A percentile compares a stretch with the other conserved stretches of the same genome.
Conservation (phyloP, 2,797 vertebrate genomes). For the Argya squamiceps region DNA sequence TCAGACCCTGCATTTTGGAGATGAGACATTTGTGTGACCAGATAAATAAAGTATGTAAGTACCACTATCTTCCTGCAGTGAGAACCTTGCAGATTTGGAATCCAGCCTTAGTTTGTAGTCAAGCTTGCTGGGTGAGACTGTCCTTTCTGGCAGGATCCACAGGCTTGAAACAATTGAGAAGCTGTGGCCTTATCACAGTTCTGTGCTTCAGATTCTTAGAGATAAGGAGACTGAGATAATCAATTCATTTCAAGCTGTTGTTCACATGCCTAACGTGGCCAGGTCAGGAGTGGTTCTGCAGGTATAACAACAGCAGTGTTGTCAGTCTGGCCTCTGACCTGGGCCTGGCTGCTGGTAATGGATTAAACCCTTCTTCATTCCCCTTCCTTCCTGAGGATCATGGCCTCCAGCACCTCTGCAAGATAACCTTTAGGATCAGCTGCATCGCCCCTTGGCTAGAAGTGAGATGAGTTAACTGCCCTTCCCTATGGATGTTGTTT, state of each 20-base stretch:
- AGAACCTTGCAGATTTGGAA: not conserved
- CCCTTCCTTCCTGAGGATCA: not conserved
- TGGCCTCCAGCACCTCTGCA: not conserved
- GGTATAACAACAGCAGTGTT: not conserved
- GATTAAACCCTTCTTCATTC: not conserved
- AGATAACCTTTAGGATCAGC: not conserved
- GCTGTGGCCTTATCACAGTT: not conserved
- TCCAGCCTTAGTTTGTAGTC: not conserved
- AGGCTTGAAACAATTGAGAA: not conserved
- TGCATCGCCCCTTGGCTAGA: rapidly evolving
- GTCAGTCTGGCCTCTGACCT: not conserved
- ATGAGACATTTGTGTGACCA: not conserved
- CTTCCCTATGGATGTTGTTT: not conserved
- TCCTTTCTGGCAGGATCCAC: not conserved
- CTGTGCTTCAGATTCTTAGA: not conserved
- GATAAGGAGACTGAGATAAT: constrained; percentile 13
- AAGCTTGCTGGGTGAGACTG: not conserved
- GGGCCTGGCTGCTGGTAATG: not conserved
- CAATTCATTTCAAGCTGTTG: not conserved
- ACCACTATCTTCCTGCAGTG: not conserved
- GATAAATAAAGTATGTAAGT: not conserved
- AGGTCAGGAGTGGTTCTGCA: constrained; percentile 18
- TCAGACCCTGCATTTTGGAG: not conserved
- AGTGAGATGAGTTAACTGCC: not conserved
- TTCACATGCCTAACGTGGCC: not conserved